Base-by-base conservation (phyloP, 2,888 invertebrate genomes). In the Diaprepes abbreviatus region DNA sequence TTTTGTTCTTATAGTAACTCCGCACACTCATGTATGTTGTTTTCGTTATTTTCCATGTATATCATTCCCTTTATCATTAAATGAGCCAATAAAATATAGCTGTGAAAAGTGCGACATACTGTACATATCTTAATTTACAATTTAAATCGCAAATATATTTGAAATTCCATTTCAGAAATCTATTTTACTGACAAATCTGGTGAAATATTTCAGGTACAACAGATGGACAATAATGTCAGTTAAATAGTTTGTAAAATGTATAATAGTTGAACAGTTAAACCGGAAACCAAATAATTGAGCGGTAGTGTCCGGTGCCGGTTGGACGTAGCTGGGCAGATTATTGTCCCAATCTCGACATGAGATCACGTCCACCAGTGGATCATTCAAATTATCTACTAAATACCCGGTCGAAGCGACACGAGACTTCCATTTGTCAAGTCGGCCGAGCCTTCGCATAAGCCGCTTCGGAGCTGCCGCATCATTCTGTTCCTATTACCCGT, bases 371-470 rank as follows among this genome's bases (percentile, higher is more conserved):
- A 70, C 73, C 73, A 73, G 71, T 76, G 76, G 77, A 78, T 77
- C 75, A 76, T 78, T 78, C 76, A 77, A 77, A 78, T 78, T 76
- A 76, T 73, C 72, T 70, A 71, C 76, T 75, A 75, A 76, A 77
- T 75, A 76, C 75, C 76, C 76, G 74, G 73, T 73, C 74, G 76
- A 73, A 75, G 72, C 73, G 75, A 77, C 76, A 77, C 76, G 78
- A 76, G 77, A 79, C 74, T 79, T 80, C 79, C 78, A 79, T 80
- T 80, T 80, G 79, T 79, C 79, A 80, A 79, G 77, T 73, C 72
- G 73, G 73, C 77, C 76, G 57, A 54, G 60, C 66, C 67, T 64
- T 70, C 60, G 62, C 67, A 70, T 72, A 73, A 73, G 72, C 72
- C 67, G 72, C 65, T 73, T 67, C 66, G 45, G 68, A 68, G 72